These are phyloP conservation scores for Drosophila orena DNA, from an alignment of 1,140 invertebrate genomes.

Conservation along the genomic window DNA sequence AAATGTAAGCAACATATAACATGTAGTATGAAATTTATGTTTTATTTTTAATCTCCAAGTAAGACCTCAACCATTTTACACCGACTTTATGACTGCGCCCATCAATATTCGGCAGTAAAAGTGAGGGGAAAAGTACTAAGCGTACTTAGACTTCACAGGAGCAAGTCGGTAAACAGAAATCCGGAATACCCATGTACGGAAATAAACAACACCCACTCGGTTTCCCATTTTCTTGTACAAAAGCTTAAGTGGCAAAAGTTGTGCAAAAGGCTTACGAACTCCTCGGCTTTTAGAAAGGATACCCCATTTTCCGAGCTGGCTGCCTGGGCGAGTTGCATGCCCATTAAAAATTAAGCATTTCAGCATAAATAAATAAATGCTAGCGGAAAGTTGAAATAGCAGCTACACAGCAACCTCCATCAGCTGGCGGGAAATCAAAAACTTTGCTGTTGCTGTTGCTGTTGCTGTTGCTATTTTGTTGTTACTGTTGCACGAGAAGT, in stretches of 20 bases:
- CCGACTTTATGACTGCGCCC: background rate
- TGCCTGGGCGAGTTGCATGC: slow-evolving; percentile 65
- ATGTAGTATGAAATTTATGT: no score
- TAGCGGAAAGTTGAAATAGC: slow-evolving; percentile 62
- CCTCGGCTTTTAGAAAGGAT: slow-evolving; percentile 35
- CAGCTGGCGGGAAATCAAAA: slow-evolving; percentile 73
- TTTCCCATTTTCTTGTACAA: slow-evolving; percentile 68
- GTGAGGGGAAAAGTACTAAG: slow-evolving; percentile 55
- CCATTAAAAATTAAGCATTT: slow-evolving; percentile 81
- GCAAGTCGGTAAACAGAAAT: slow-evolving; percentile 46
- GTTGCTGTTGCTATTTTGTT: background rate
- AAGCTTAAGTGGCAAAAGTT: slow-evolving; percentile 81
- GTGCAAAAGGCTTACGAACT: slow-evolving; percentile 78
- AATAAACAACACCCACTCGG: slow-evolving; percentile 11
- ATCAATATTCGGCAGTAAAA: background rate
- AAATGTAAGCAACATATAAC: no score
- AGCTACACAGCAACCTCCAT: slow-evolving; percentile 37
- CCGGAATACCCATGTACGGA: slow-evolving; percentile 19
- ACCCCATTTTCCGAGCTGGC: slow-evolving; percentile 10
- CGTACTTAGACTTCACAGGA: slow-evolving; percentile 46
- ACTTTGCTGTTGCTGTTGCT: slow-evolving; percentile 33
- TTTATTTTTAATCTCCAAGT: background rate
- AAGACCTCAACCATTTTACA: background rate
- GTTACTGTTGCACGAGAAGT: slow-evolving; percentile 47
- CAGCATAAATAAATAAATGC: slow-evolving; percentile 78